Evolutionary conservation across 2,888 invertebrate genomes (phyloP).

Genomic region (Gymnosoma rotundatum): DNA sequence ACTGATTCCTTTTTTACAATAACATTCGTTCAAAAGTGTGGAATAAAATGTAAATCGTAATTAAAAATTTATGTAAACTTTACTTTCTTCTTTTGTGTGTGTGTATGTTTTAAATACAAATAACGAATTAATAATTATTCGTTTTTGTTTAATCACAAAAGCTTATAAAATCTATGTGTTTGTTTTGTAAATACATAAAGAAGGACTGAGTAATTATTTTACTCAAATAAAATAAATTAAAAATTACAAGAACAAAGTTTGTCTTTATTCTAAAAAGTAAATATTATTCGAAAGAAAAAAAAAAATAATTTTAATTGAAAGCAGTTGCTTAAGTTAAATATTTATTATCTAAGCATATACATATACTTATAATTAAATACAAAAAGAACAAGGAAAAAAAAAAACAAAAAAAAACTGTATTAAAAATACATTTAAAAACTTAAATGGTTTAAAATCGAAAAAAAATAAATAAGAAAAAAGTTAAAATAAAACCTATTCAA

Average conservation of each 20-base stretch:
- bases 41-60: neutral
- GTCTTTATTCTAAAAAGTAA: slow-evolving; percentile 1
- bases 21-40: too few relatives aligned
- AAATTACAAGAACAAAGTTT: too few relatives aligned
- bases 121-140: neutral
- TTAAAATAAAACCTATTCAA: slow-evolving; percentile 38
- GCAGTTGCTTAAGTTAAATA: neutral
- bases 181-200: neutral
- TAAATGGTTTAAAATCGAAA: neutral
- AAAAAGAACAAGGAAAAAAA: neutral
- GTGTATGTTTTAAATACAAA: neutral
- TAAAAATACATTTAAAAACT: slow-evolving; percentile 49
- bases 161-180: neutral
- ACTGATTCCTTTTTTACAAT: neutral
- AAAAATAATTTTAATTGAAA: neutral
- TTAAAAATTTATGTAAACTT: neutral
- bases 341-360: neutral
- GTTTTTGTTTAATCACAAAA: too few relatives aligned
- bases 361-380: neutral
- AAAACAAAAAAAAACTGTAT: slow-evolving; percentile 42
- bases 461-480: slow-evolving; percentile 1
- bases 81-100: neutral
- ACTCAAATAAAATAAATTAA: neutral
- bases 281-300: slow-evolving; percentile 25
- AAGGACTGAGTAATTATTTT: neutral